Percentiles rank a stretch among this genome's conserved stretches.
phyloP scores from a whole-genome alignment of 2,888 invertebrate species.

The Cordilura impudica region DNA sequence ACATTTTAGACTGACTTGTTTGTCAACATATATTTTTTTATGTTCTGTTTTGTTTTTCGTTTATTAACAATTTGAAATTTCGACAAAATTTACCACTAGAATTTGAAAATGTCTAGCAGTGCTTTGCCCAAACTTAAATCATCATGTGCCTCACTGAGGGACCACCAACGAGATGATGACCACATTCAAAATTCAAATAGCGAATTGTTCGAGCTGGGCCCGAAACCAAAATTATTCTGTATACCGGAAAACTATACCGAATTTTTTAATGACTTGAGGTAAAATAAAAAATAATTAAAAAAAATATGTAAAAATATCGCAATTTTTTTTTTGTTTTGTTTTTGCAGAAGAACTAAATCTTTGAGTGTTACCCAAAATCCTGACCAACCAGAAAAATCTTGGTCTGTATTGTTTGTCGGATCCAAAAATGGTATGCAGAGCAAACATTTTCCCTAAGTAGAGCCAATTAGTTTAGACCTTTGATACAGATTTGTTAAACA shows the following conservation, averaged over 20 bases:
- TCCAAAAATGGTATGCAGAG: constrained; percentile 31
- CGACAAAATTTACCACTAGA: background rate
- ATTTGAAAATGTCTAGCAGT: constrained; percentile 59
- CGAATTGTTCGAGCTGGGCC: constrained; percentile 63
- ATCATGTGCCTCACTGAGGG: constrained; percentile 51
- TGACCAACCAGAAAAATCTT: constrained; percentile 61
- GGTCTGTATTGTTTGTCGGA: constrained; percentile 63
- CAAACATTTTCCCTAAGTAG: background rate
- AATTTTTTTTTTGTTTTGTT: no score
- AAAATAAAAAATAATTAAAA: no score
- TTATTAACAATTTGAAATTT: background rate
- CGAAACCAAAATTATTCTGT: constrained; percentile 64
- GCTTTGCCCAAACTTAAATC: constrained; percentile 53
- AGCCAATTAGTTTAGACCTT: no score
- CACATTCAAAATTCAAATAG: constrained; percentile 47
- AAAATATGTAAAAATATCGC: no score
- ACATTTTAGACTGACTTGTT: no score
- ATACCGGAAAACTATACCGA: constrained; percentile 62
- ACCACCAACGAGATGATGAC: constrained; percentile 18
- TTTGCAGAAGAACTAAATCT: constrained; percentile 60
- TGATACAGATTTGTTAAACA: background rate
- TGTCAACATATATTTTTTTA: no score
- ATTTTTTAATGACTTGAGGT: constrained; percentile 60
- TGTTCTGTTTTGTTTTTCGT: no score
- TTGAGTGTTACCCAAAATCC: constrained; percentile 49